phyloP scores from a whole-genome alignment of 1,140 invertebrate genomes.

The Drosophila lacertosa region DNA sequence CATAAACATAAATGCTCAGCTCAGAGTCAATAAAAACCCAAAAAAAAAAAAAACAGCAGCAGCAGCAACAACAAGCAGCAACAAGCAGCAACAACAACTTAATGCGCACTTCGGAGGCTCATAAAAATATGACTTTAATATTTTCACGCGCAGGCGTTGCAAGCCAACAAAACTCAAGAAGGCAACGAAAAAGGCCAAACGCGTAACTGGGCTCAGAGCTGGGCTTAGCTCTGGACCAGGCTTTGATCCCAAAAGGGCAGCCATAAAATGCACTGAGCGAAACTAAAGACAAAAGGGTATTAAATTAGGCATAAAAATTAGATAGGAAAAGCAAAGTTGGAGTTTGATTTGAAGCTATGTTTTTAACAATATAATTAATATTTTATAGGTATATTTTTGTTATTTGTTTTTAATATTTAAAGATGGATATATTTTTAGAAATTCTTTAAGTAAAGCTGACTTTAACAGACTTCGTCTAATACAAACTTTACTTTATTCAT shows the following conservation, averaged over 20 bases:
- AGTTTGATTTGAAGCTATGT: too few species aligned
- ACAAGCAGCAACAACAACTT: constrained; percentile 47
- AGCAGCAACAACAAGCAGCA: constrained; percentile 32
- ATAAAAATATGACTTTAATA: constrained; percentile 83
- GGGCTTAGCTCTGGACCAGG: constrained; percentile 1
- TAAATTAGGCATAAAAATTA: too few species aligned
- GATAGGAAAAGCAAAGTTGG: too few species aligned
- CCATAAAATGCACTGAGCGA: constrained; percentile 34
- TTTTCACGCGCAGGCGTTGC: constrained; percentile 80
- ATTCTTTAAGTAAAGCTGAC: too few species aligned
- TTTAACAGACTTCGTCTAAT: too few species aligned
- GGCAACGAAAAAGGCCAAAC: constrained; percentile 22
- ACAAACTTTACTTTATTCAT: too few species aligned
- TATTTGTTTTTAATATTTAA: too few species aligned
- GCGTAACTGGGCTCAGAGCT: constrained; percentile 16
- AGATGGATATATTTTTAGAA: too few species aligned
- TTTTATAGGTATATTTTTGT: too few species aligned
- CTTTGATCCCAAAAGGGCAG: constrained; percentile 32
- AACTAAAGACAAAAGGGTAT: neutral
- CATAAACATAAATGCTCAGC: constrained; percentile 68
- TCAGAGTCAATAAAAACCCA: constrained; percentile 49
- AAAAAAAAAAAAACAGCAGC: constrained; percentile 48
- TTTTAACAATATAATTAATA: too few species aligned
- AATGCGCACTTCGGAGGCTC: constrained; percentile 76
- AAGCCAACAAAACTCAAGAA: constrained; percentile 10